Conservation (phyloP, 2,113 vertebrate genomes). For the Oxyruncus cristatus region DNA sequence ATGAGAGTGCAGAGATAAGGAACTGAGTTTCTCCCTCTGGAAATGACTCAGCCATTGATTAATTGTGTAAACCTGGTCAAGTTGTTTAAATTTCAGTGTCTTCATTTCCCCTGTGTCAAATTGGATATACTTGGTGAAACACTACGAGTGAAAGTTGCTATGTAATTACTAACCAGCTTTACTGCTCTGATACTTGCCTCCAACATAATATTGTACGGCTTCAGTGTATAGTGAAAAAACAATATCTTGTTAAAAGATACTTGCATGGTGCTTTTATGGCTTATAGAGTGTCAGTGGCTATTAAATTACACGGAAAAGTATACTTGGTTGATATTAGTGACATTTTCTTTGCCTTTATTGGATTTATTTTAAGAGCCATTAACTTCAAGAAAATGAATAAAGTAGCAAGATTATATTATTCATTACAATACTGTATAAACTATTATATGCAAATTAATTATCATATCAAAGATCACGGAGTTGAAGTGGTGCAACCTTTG, state of each 20-base stretch:
- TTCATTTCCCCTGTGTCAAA: not conserved
- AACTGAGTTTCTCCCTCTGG: not conserved
- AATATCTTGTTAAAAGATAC: slow-evolving; percentile 52
- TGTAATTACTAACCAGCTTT: not conserved
- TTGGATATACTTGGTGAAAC: not conserved
- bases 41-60: not conserved
- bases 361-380: slow-evolving; percentile 69
- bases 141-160: not conserved
- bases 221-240: slow-evolving; percentile 8
- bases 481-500: slow-evolving; percentile 56
- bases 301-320: slow-evolving; percentile 37
- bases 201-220: slow-evolving; percentile 35
- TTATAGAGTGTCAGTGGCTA: slow-evolving; percentile 48
- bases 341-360: slow-evolving; percentile 67
- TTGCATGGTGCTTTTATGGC: slow-evolving; percentile 40
- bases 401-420: slow-evolving; percentile 32
- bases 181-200: not conserved
- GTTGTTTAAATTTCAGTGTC: not conserved
- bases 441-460: slow-evolving; percentile 74
- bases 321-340: slow-evolving; percentile 63
- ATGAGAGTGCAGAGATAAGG: not conserved
- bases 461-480: slow-evolving; percentile 54
- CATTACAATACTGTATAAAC: slow-evolving; percentile 61
- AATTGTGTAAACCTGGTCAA: not conserved
- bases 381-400: slow-evolving; percentile 67